Percentiles rank a stretch among this genome's conserved stretches.
Evolutionary conservation across 1,140 invertebrate species (phyloP).

Genomic region (Reticulitermes speratus): DNA sequence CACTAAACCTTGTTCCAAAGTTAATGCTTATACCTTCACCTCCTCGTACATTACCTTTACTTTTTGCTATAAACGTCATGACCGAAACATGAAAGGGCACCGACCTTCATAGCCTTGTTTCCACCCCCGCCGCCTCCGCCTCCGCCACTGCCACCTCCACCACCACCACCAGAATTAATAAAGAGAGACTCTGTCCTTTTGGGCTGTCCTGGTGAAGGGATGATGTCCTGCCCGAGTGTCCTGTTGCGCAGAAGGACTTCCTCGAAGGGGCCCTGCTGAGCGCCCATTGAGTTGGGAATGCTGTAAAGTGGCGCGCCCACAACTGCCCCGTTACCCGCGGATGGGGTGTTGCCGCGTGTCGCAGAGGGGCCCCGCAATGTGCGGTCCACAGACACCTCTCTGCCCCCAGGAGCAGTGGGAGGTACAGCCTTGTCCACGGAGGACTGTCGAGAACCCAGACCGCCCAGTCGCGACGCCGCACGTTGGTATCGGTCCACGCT

Average conservation of each 20-base stretch:
- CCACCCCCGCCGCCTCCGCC: neutral
- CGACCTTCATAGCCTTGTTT: neutral
- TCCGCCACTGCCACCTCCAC: neutral
- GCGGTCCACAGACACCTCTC: constrained; percentile 29
- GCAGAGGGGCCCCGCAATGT: constrained; percentile 42
- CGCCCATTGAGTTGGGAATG: constrained; percentile 35
- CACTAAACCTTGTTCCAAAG: too few species aligned
- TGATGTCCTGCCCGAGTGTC: constrained; percentile 81
- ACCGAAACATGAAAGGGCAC: neutral
- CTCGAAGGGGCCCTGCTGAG: constrained; percentile 63
- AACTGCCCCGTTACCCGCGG: constrained; percentile 44
- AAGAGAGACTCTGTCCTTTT: constrained; percentile 81
- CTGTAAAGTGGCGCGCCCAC: constrained; percentile 40
- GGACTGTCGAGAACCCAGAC: constrained; percentile 66
- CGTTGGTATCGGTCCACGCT: constrained; percentile 77
- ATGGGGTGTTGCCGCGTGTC: constrained; percentile 47
- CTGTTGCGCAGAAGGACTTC: constrained; percentile 75
- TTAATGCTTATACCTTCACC: too few species aligned
- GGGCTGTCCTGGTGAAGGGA: constrained; percentile 77
- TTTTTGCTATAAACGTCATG: too few species aligned
- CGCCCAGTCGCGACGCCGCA: constrained; percentile 46
- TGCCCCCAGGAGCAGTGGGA: constrained; percentile 36
- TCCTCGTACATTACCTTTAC: too few species aligned
- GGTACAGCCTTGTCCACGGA: constrained; percentile 64
- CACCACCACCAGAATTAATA: constrained; percentile 35